Evolutionary conservation across 2,113 vertebrate species (phyloP).

Genomic region (Hassar affinis): DNA sequence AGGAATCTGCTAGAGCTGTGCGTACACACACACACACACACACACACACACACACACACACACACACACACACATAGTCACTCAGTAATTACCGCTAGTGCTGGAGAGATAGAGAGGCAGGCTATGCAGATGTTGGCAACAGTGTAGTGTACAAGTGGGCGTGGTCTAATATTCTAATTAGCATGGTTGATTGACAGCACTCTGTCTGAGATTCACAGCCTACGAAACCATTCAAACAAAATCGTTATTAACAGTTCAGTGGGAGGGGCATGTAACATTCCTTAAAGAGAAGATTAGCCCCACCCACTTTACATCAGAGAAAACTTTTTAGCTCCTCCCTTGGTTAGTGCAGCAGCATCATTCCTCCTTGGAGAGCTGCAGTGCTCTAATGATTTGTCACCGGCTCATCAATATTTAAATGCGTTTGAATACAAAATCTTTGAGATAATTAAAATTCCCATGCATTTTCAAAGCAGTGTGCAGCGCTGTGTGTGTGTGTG

Average conservation of each 20-base stretch:
- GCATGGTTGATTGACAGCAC: neutral
- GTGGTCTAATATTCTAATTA: neutral
- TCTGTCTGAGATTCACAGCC: neutral
- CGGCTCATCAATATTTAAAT: neutral
- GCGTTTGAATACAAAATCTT: neutral
- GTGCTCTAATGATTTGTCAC: neutral
- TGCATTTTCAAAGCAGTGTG: neutral
- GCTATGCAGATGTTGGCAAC: neutral
- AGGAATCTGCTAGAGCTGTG: slow-evolving; percentile 83
- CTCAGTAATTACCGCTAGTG: neutral
- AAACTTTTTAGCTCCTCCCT: neutral
- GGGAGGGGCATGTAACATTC: neutral
- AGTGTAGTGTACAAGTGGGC: neutral
- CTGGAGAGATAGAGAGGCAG: neutral
- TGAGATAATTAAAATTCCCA: neutral
- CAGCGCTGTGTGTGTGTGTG: neutral
- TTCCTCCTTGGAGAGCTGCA: neutral
- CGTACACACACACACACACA: slow-evolving; percentile 54
- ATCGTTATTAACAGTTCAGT: neutral
- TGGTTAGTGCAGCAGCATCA: neutral
- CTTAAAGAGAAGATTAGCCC: neutral
- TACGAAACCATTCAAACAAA: neutral
- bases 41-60: slow-evolving; percentile 26
- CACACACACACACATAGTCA: slow-evolving; percentile 9
- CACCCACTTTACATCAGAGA: neutral